Percentiles rank a stretch among this genome's conserved stretches.
These are phyloP conservation scores for Alloplasta piceator DNA, from an alignment of 2,888 invertebrate genomes.

Conservation along the genomic window DNA sequence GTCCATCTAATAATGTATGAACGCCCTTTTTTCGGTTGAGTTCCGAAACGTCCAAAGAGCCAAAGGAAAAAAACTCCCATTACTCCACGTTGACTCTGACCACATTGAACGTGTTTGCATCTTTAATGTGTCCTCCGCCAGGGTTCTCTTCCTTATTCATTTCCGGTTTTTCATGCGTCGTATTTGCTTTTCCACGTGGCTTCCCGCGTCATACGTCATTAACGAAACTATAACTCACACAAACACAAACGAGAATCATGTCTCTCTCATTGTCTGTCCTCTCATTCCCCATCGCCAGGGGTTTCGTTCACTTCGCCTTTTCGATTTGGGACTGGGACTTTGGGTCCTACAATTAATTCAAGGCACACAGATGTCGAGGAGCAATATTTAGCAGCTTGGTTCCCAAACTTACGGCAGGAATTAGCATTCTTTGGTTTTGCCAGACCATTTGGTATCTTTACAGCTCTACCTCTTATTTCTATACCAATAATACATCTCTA, in stretches of 20 bases:
- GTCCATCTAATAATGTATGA: slow-evolving; percentile 33
- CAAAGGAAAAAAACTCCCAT: slow-evolving; percentile 4
- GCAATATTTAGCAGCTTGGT: no score
- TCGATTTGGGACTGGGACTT: no score
- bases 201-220: slow-evolving; percentile 38
- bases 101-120: slow-evolving; percentile 40
- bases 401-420: no score
- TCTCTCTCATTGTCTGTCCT: slow-evolving; percentile 1
- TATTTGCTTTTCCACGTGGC: slow-evolving; percentile 47
- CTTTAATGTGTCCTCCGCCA: slow-evolving; percentile 17
- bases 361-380: no score
- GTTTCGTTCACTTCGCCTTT: no score
- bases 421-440: no score
- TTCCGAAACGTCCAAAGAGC: slow-evolving; percentile 5
- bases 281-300: slow-evolving; percentile 20
- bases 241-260: slow-evolving; percentile 8
- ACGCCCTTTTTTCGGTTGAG: slow-evolving; percentile 28
- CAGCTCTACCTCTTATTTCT: no score
- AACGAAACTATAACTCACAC: slow-evolving; percentile 41
- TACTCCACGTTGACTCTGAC: slow-evolving; percentile 44
- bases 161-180: slow-evolving; percentile 57
- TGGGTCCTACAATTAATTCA: no score
- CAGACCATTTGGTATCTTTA: no score
- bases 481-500: no score
- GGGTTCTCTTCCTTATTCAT: slow-evolving; percentile 20